A percentile compares a stretch with the other conserved stretches of the same genome.
Evolutionary conservation across 2,113 vertebrate genomes (phyloP).

Genomic region (Pelecanus crispus): DNA sequence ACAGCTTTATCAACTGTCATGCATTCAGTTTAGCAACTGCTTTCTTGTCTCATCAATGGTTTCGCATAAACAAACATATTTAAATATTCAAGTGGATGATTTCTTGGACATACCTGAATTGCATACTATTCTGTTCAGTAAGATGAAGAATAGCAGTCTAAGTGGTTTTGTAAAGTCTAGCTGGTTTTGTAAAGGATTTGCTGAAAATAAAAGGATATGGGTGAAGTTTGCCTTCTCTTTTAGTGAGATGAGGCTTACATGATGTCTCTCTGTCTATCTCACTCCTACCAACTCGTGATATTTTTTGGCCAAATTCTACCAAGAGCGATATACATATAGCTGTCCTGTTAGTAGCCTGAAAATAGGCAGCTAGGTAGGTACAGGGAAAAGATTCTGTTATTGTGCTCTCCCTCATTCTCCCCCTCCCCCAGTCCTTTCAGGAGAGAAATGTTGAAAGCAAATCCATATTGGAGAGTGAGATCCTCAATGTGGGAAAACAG

Average conservation of each 20-base stretch:
- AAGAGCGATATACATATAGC: accelerated
- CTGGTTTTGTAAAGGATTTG: neutral
- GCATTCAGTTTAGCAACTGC: neutral
- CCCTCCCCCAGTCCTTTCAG: neutral
- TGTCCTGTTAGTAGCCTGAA: neutral
- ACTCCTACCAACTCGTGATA: neutral
- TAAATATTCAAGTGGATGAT: neutral
- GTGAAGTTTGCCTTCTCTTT: neutral
- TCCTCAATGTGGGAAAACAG: neutral
- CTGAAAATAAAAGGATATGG: neutral
- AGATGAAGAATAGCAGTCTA: neutral
- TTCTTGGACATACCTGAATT: neutral
- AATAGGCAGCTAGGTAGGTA: neutral
- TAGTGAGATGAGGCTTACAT: neutral
- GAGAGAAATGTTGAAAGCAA: neutral
- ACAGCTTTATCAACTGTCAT: neutral
- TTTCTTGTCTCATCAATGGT: neutral
- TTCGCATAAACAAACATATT: neutral
- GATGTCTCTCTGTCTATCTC: neutral
- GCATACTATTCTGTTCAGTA: neutral
- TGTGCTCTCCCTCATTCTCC: neutral
- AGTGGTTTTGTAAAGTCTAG: neutral
- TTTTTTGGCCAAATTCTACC: neutral
- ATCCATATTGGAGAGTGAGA: neutral
- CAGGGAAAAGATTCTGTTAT: neutral